phyloP scores from a whole-genome alignment of 2,113 vertebrate genomes.

The Prinia subflava region DNA sequence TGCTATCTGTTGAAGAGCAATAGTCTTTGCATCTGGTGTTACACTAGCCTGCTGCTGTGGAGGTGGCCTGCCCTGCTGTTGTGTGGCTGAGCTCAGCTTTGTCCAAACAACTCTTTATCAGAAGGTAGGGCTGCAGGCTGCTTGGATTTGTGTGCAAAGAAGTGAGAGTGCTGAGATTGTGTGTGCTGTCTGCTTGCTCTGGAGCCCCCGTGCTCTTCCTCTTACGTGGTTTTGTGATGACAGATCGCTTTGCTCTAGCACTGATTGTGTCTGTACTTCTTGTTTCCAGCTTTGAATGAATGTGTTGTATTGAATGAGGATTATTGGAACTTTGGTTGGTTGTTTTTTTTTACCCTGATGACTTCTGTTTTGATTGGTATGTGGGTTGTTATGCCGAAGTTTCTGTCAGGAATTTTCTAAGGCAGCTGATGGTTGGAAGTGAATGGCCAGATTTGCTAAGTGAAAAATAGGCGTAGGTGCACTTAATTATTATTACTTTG shows the following conservation, averaged over 20 bases:
- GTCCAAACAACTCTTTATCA: neutral
- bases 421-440: neutral
- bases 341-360: neutral
- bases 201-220: rapidly evolving
- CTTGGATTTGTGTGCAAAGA: neutral
- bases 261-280: neutral
- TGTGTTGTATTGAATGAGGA: neutral
- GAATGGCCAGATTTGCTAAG: neutral
- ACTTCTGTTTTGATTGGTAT: neutral
- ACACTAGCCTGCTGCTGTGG: neutral
- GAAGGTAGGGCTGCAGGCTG: rapidly evolving
- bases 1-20: neutral
- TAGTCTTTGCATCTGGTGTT: neutral
- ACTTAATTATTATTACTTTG: neutral
- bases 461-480: neutral
- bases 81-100: neutral
- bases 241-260: neutral
- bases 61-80: neutral
- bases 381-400: neutral
- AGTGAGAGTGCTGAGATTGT: neutral
- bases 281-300: neutral
- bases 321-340: neutral
- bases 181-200: neutral
- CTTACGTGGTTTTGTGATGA: neutral
- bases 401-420: neutral